Conservation (phyloP, 2,797 vertebrate species). For the Gephyroberyx darwinii region DNA sequence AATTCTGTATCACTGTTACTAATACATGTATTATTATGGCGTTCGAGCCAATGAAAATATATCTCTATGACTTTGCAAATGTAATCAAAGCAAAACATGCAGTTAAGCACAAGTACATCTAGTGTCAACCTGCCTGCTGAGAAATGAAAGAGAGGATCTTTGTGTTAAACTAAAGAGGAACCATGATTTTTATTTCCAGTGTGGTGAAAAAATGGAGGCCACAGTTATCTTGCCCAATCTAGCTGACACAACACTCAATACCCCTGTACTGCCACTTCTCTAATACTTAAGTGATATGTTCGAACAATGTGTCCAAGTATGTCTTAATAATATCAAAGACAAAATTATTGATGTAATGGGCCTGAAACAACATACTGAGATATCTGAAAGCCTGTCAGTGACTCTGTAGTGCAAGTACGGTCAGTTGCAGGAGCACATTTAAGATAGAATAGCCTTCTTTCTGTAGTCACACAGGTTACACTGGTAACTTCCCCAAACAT, state of each 20-base stretch:
- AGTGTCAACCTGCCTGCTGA: not conserved
- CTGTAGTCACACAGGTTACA: no score
- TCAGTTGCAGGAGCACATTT: no score
- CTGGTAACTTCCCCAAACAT: not conserved
- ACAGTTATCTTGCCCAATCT: constrained; percentile 40
- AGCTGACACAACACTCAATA: constrained; percentile 20
- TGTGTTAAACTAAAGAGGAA: constrained; percentile 61
- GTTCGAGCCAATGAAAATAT: not conserved
- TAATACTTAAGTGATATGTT: constrained; percentile 9
- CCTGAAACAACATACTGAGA: no score
- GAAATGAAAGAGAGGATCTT: constrained; percentile 3
- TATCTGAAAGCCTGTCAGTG: no score
- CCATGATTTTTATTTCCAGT: constrained; percentile 45
- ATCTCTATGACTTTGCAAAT: not conserved
- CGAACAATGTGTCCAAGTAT: constrained; percentile 12
- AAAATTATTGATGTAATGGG: not conserved
- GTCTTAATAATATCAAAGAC: not conserved
- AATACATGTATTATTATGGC: not conserved
- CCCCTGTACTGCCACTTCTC: not conserved
- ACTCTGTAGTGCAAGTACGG: no score
- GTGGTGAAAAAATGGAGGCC: constrained; percentile 40
- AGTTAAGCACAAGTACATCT: not conserved
- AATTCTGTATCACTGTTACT: not conserved
- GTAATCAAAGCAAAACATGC: not conserved
- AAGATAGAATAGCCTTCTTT: not conserved